Base-by-base conservation (phyloP, 2,888 invertebrate species). In the Tachystola acroxantha region DNA sequence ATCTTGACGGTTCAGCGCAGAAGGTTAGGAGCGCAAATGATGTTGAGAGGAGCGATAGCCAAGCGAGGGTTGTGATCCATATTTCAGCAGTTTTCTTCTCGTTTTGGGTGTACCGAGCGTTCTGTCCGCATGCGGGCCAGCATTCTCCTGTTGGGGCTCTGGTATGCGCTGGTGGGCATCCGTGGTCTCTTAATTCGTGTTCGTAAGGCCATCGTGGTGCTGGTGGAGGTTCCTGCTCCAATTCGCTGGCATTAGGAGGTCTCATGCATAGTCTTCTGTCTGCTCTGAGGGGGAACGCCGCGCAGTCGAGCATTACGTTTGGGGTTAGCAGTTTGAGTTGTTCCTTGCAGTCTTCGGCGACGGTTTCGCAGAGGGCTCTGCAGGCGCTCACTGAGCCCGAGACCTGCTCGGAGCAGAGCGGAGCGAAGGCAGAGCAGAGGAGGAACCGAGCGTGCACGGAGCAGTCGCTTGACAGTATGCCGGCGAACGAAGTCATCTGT, bases 371-470 rank as follows among this genome's bases (percentile, higher is more conserved):
- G 49, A 97, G 92, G 13, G 93, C 92, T 43, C 94, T 89, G 78
- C 97, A 97, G 7, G 95, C 93, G 41, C 94, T 94, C 43, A 97
- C 94, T 26, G 95, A 93, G 54, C 93, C 93, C 14, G 93, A 91
- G 46, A 95, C 93, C 72, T 95, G 93, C 62, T 94, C 94, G 19
- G 96, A 95, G 78, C 97, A 97, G 72, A 97, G 93, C 24, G 97
- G 97, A 7, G 95, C 94, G 75, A 95, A 95, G 35, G 96, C 93
- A 10, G 96, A 94, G 84, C 97, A 97, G 43, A 97, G 90, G 64
- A 97, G 93, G 75, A 97, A 94, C 50, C 94, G 90, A 27, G 95
- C 90, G 62, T 95, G 93, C 39, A 90, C 87, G 3, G 95, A 95
- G 68, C 96, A 96, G 34, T 93, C 92, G 60, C 92, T 92, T 50